A percentile compares a stretch with the other conserved stretches of the same genome.
Conservation (phyloP, 2,888 invertebrate genomes). For the Tinea pellionella region DNA sequence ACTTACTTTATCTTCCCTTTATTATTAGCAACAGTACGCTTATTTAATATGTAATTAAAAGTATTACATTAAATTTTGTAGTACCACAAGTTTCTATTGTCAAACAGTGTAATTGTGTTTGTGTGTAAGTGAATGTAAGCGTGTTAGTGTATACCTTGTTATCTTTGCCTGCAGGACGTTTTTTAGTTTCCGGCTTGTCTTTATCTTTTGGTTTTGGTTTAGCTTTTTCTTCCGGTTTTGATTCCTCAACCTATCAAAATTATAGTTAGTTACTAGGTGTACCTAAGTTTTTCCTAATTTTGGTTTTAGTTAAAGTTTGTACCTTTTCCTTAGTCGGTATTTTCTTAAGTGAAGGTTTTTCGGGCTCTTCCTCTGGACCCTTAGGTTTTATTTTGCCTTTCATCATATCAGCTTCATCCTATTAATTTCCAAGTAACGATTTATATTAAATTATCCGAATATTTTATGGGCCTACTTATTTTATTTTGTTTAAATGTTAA, state of each 20-base stretch:
- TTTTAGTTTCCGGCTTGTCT: conserved; percentile 50
- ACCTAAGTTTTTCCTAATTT: not conserved
- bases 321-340: conserved; percentile 59
- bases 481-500: conserved; percentile 1
- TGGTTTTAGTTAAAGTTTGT: conserved; percentile 18
- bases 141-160: conserved; percentile 40
- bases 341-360: conserved; percentile 51
- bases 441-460: not conserved
- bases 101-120: not conserved
- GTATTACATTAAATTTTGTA: conserved; percentile 1
- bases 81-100: too few relatives aligned
- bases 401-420: conserved; percentile 58
- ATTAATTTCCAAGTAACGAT: conserved; percentile 22
- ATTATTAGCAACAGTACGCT: conserved; percentile 13
- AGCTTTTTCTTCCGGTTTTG: conserved; percentile 56
- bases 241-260: conserved; percentile 48
- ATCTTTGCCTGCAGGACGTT: conserved; percentile 55
- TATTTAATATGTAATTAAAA: conserved; percentile 13
- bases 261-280: not conserved
- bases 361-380: conserved; percentile 52
- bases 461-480: not conserved
- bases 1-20: conserved; percentile 19
- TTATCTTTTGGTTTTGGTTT: conserved; percentile 51
- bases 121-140: not conserved
- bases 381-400: conserved; percentile 61